Evolutionary conservation across 2,113 vertebrate species (phyloP).

Genomic region (Datnioides undecimradiatus): DNA sequence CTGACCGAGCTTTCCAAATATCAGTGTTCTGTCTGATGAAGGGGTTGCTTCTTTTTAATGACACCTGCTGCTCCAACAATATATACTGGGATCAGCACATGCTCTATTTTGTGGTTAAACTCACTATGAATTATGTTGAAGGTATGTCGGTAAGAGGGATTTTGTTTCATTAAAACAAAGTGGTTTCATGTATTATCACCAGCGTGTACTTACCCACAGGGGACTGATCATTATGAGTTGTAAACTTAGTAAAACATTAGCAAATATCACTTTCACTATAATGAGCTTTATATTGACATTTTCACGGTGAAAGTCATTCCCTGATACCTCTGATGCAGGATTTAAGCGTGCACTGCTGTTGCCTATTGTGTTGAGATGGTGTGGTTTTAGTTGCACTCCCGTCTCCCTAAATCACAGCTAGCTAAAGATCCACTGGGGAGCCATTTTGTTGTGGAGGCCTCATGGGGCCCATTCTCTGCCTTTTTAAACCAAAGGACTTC

Average conservation of each 20-base stretch:
- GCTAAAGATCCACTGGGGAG: constrained; percentile 55
- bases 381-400: constrained; percentile 19
- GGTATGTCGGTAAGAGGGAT: background rate
- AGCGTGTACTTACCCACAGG: background rate
- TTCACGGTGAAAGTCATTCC: background rate
- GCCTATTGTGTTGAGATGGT: background rate
- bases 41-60: background rate
- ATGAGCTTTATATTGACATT: background rate
- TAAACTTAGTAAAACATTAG: background rate
- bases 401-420: constrained; percentile 49
- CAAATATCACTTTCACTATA: background rate
- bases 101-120: background rate
- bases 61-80: background rate
- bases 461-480: constrained; percentile 45
- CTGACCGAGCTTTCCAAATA: too few relatives aligned
- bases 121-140: background rate
- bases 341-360: background rate
- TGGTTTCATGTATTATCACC: background rate
- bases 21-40: background rate
- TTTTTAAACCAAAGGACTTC: constrained; percentile 70
- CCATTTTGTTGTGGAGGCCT: constrained; percentile 50
- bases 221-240: background rate
- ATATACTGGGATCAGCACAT: background rate
- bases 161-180: background rate
- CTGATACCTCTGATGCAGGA: background rate